A percentile compares a stretch with the other conserved stretches of the same genome.
Conservation (phyloP, 2,888 invertebrate species). For the Pomacea canaliculata region DNA sequence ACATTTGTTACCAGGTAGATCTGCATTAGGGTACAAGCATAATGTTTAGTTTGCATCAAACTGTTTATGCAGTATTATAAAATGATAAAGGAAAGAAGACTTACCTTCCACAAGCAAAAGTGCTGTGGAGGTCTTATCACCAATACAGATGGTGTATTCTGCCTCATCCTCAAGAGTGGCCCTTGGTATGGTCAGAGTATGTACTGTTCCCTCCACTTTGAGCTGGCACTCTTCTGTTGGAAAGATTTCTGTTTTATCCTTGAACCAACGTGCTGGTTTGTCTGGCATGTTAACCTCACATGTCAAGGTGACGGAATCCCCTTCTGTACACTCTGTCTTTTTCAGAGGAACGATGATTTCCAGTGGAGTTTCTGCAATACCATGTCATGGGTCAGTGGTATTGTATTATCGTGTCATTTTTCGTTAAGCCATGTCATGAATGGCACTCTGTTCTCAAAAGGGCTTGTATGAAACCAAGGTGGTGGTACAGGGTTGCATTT, state of each 20-base stretch:
- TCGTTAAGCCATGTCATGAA: too few relatives aligned
- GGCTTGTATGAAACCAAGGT: too few relatives aligned
- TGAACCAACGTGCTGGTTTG: conserved; percentile 53
- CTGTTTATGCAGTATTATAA: too few relatives aligned
- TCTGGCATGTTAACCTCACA: conserved; percentile 56
- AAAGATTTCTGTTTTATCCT: conserved; percentile 69
- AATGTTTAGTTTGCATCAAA: too few relatives aligned
- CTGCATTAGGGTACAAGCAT: too few relatives aligned
- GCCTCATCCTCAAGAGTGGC: conserved; percentile 73
- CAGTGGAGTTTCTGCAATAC: conserved; percentile 81
- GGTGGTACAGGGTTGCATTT: too few relatives aligned
- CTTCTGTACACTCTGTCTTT: conserved; percentile 74
- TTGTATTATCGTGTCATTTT: too few relatives aligned
- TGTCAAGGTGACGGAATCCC: conserved; percentile 46
- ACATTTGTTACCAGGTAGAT: too few relatives aligned
- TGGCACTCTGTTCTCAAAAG: too few relatives aligned
- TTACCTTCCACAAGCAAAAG: conserved; percentile 61
- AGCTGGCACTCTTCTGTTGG: conserved; percentile 85
- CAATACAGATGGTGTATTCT: conserved; percentile 53
- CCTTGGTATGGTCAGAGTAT: conserved; percentile 80
- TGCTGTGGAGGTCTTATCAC: conserved; percentile 49
- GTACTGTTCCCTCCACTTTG: conserved; percentile 77
- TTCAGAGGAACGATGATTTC: conserved; percentile 86
- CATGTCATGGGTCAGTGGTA: too few relatives aligned
- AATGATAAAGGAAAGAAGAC: too few relatives aligned